phyloP scores from a whole-genome alignment of 1,140 invertebrate species.

The Alviniconcha marisindica region DNA sequence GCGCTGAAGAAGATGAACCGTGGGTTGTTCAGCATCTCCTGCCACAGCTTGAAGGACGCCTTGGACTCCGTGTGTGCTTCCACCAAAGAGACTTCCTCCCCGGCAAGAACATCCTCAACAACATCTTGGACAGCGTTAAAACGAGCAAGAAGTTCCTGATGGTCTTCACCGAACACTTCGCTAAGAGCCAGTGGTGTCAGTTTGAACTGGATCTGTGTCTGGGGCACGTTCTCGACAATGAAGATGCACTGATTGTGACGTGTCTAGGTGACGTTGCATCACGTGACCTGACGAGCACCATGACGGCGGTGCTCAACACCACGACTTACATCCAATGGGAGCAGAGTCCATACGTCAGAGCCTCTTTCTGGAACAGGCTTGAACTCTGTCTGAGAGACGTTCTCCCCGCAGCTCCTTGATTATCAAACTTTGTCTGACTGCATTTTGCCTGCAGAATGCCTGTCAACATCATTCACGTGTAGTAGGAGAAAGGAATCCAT shows the following conservation, averaged over 20 bases:
- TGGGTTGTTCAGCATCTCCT: slow-evolving; percentile 73
- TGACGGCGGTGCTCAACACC: slow-evolving; percentile 35
- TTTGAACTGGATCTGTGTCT: slow-evolving; percentile 74
- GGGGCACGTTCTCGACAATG: slow-evolving; percentile 38
- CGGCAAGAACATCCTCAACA: slow-evolving; percentile 57
- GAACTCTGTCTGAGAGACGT: too few relatives aligned
- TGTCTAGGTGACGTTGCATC: slow-evolving; percentile 39
- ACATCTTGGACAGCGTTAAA: slow-evolving; percentile 58
- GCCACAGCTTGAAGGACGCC: slow-evolving; percentile 2
- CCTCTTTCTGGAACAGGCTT: slow-evolving; percentile 24
- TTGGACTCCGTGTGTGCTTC: slow-evolving; percentile 55
- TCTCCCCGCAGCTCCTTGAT: too few relatives aligned
- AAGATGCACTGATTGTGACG: slow-evolving; percentile 40
- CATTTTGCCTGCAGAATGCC: too few relatives aligned
- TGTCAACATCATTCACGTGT: too few relatives aligned
- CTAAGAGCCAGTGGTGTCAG: slow-evolving; percentile 59
- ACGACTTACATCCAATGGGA: slow-evolving; percentile 39
- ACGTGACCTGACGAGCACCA: slow-evolving; percentile 34
- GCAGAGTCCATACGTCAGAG: not conserved
- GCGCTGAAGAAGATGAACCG: slow-evolving; percentile 56
- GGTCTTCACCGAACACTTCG: slow-evolving; percentile 56
- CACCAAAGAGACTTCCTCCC: slow-evolving; percentile 63
- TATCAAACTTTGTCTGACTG: too few relatives aligned
- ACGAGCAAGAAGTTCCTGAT: slow-evolving; percentile 53
- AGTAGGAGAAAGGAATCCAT: too few relatives aligned